A percentile compares a stretch with the other conserved stretches of the same genome.
phyloP scores from a whole-genome alignment of 2,113 vertebrate genomes.

The Catharus minimus region DNA sequence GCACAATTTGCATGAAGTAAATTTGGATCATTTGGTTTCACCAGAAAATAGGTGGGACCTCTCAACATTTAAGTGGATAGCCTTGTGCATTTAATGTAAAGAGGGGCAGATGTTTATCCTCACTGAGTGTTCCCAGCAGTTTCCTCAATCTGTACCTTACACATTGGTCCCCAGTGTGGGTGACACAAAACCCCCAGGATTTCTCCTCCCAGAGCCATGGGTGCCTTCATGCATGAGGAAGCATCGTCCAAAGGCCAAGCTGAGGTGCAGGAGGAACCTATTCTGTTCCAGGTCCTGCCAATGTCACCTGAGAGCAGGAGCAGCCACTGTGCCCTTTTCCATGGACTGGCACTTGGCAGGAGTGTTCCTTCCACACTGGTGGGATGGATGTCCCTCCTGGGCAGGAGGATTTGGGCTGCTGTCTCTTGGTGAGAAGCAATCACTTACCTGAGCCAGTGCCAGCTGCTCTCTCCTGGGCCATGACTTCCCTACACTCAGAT shows the following conservation, averaged over 20 bases:
- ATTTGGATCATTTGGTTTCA: neutral
- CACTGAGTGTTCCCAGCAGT: neutral
- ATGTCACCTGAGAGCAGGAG: neutral
- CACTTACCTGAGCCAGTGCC: neutral
- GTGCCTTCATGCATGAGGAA: accelerated
- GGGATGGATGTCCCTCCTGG: neutral
- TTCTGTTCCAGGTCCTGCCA: neutral
- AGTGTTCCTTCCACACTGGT: neutral
- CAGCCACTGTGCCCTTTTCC: neutral
- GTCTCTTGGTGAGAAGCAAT: neutral
- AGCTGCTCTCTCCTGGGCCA: neutral
- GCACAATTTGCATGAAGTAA: neutral
- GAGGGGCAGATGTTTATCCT: neutral
- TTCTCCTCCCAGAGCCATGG: neutral
- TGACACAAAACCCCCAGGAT: neutral
- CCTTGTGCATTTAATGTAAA: neutral
- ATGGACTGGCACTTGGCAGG: neutral
- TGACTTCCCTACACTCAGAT: neutral
- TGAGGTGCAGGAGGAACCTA: neutral
- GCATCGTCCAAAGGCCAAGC: neutral
- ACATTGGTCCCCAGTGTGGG: neutral
- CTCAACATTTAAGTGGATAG: neutral
- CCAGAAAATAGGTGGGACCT: neutral
- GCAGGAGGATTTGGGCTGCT: neutral
- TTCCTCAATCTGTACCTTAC: neutral